Evolutionary conservation across 2,113 vertebrate genomes (phyloP), one percentile per base, ranked within the genome.

Genomic region (Telmatochromis sp.): DNA sequence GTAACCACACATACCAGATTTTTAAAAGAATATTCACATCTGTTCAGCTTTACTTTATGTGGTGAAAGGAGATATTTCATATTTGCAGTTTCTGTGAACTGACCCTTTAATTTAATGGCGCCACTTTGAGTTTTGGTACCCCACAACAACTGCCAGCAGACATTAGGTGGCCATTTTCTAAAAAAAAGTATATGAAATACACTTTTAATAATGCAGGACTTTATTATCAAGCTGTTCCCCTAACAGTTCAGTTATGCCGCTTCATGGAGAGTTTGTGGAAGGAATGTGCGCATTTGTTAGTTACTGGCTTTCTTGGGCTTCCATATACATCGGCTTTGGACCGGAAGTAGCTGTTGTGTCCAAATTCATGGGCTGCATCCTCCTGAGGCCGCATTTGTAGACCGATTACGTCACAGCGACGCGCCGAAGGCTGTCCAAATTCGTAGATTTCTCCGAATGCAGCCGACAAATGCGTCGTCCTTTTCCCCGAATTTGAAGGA

Each of bases 291-390:
- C 65, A 42, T 42, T 70, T 26, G 65, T 70, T 70, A 23, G 7
- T 42, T 70, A 42, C 65, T 2, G 12, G 5, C 37, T 70, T 70
- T 70, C 63, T 42, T 42, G n/a, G n/a, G 1, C 65, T 2, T 70
- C 12, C 65, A 70, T 4, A 42, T 15, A 0, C 1, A 15, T 42
- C 2, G 3, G 37, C 65, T 23, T 70, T 2, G n/a, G 37, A 14
- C 65, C 5, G 2, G 35, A 70, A 42, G 65, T 42, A 42, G 35
- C 63, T 70, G 7, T 70, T 70, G 1, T 21, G 35, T 37, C 35
- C 35, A 37, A 37, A 37, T 37, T 9, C 35, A 35, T 35, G 35
- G 4, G 35, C 9, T 35, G 35, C 35, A 2, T 35, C 35, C 8
- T 35, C 35, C 35, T 35, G 35, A 35, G 8, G 35, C 8, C 33